phyloP scores from a whole-genome alignment of 2,797 vertebrate genomes.

The Vultur gryphus region DNA sequence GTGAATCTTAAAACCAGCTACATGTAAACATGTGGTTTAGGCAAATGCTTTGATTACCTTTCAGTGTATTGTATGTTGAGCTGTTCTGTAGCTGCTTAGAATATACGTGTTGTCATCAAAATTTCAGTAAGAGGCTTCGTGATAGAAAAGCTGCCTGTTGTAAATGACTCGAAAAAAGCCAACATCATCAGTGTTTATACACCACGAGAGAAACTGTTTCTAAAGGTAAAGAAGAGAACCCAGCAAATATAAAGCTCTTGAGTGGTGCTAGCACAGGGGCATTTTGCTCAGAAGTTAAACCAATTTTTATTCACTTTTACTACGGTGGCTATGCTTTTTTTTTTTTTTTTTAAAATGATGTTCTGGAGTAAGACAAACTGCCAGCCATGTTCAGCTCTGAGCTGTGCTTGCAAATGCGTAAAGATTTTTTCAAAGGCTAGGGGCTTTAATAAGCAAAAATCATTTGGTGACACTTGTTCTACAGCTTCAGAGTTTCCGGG shows the following conservation, averaged over 20 bases:
- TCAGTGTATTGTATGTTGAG: not conserved
- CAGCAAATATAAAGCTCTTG: not conserved
- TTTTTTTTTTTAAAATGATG: not conserved
- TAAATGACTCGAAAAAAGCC: not conserved
- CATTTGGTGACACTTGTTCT: not conserved
- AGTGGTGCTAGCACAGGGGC: not conserved
- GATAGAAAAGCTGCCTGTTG: not conserved
- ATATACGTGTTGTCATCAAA: not conserved
- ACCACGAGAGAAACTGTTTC: not conserved
- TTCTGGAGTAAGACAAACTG: not conserved
- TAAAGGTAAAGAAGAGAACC: not conserved
- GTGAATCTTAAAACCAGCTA: not conserved
- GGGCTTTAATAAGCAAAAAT: not conserved
- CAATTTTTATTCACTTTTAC: not conserved
- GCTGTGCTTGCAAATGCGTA: not conserved
- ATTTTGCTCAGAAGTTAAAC: not conserved
- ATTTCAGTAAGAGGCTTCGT: not conserved
- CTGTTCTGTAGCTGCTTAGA: not conserved
- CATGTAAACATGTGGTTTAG: not conserved
- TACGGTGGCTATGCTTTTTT: not conserved
- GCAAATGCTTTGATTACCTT: not conserved
- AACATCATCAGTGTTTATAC: not conserved
- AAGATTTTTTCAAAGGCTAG: not conserved
- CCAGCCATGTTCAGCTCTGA: not conserved
- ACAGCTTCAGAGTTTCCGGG: not conserved